Conservation (phyloP, 1,140 invertebrate genomes). For the Danaus melanippus region DNA sequence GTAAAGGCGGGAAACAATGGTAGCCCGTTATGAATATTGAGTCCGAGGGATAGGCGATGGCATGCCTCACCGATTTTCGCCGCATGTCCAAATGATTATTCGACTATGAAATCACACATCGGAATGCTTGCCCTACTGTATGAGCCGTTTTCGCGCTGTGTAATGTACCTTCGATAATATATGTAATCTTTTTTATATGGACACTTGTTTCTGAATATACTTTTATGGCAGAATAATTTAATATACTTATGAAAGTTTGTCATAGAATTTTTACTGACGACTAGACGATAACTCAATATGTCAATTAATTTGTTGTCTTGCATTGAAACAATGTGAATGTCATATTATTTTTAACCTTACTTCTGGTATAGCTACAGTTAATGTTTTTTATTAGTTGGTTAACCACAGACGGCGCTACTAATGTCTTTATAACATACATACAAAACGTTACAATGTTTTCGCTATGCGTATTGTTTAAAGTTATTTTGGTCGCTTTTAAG, state of each 20-base stretch:
- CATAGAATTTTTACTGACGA: no score
- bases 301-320: no score
- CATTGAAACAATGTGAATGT: no score
- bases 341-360: no score
- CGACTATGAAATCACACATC: conserved; percentile 48
- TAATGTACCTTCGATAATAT: no score
- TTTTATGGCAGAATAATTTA: no score
- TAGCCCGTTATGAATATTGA: conserved; percentile 62
- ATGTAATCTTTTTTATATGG: no score
- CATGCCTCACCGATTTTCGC: conserved; percentile 46
- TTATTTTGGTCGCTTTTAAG: conserved; percentile 26
- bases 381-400: neutral
- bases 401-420: conserved; percentile 14
- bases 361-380: no score
- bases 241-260: no score
- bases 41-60: conserved; percentile 39
- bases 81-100: conserved; percentile 34
- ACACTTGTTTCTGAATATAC: no score
- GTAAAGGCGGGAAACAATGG: conserved; percentile 56
- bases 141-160: conserved; percentile 24
- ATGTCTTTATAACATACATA: neutral
- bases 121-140: conserved; percentile 50
- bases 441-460: conserved; percentile 16
- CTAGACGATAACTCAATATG: no score
- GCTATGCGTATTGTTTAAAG: conserved; percentile 19